A percentile compares a stretch with the other conserved stretches of the same genome.
phyloP scores from a whole-genome alignment of 2,888 invertebrate species.

The Cyaniris semiargus region DNA sequence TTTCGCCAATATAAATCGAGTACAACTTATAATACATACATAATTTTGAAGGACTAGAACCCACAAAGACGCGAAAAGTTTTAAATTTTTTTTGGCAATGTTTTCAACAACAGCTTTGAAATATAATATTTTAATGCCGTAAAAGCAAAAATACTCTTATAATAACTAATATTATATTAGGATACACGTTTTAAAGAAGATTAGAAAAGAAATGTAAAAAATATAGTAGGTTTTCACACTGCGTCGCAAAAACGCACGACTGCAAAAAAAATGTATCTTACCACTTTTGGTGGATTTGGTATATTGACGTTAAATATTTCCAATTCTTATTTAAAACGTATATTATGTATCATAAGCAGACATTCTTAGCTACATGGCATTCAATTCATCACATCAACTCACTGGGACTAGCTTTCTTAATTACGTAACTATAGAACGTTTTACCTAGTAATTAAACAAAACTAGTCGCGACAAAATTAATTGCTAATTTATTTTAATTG shows the following conservation, averaged over 20 bases:
- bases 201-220: neutral
- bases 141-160: slow-evolving; percentile 33
- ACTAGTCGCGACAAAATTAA: slow-evolving; percentile 67
- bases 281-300: neutral
- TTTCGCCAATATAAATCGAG: slow-evolving; percentile 57
- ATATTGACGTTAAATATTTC: neutral
- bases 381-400: slow-evolving; percentile 74
- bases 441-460: slow-evolving; percentile 76
- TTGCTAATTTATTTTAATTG: too few species aligned
- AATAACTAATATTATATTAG: slow-evolving; percentile 42
- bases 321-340: slow-evolving; percentile 24
- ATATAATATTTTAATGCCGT: slow-evolving; percentile 47
- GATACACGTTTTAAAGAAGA: slow-evolving; percentile 24
- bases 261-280: neutral
- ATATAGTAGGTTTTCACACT: neutral
- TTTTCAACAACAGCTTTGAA: slow-evolving; percentile 44
- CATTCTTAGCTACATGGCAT: slow-evolving; percentile 69
- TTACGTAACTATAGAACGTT: slow-evolving; percentile 66
- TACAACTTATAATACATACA: slow-evolving; percentile 63
- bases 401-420: slow-evolving; percentile 80
- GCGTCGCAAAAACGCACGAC: slow-evolving; percentile 5
- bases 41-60: slow-evolving; percentile 78
- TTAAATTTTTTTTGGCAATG: slow-evolving; percentile 59
- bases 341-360: slow-evolving; percentile 42
- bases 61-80: slow-evolving; percentile 63